These are phyloP conservation scores for Melanotaenia maccullochi DNA, from an alignment of 2,797 vertebrate species.

Conservation along the genomic window DNA sequence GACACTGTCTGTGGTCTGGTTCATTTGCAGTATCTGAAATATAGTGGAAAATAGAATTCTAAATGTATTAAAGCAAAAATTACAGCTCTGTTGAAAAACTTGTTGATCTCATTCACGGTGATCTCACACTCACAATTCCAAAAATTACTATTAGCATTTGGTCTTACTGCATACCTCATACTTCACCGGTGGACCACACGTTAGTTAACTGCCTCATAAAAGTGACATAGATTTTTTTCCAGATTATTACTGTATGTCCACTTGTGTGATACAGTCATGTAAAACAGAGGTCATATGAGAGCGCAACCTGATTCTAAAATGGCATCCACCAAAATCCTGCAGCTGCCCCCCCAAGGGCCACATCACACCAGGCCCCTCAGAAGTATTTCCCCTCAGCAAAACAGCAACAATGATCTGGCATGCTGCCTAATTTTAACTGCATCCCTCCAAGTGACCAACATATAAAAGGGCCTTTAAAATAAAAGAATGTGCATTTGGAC, in stretches of 20 bases:
- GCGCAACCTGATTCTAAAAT: slow-evolving; percentile 79
- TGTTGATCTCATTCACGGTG: slow-evolving; percentile 52
- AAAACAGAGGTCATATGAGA: slow-evolving; percentile 77
- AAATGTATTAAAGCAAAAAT: slow-evolving; percentile 37
- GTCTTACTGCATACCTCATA: slow-evolving; percentile 39
- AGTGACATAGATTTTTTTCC: slow-evolving; percentile 65
- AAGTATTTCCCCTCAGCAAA: slow-evolving; percentile 76
- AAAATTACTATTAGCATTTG: slow-evolving; percentile 37
- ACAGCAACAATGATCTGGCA: slow-evolving; percentile 81
- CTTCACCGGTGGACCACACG: slow-evolving; percentile 54
- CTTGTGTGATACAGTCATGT: slow-evolving; percentile 60
- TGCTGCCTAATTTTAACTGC: slow-evolving; percentile 76
- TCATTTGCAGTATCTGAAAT: slow-evolving; percentile 34
- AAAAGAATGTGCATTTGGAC: slow-evolving; percentile 55
- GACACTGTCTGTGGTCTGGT: slow-evolving; percentile 32
- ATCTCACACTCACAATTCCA: slow-evolving; percentile 50
- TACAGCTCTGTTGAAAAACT: slow-evolving; percentile 58
- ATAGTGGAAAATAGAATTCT: slow-evolving; percentile 27
- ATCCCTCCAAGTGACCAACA: slow-evolving; percentile 62
- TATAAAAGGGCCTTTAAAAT: slow-evolving; percentile 71
- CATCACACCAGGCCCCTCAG: slow-evolving; percentile 59
- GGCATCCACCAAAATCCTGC: slow-evolving; percentile 70
- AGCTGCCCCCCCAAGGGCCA: slow-evolving; percentile 73
- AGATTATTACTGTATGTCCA: slow-evolving; percentile 63
- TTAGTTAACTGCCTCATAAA: slow-evolving; percentile 58